phyloP scores from a whole-genome alignment of 2,797 vertebrate species.

The Lutjanus argentimaculatus region DNA sequence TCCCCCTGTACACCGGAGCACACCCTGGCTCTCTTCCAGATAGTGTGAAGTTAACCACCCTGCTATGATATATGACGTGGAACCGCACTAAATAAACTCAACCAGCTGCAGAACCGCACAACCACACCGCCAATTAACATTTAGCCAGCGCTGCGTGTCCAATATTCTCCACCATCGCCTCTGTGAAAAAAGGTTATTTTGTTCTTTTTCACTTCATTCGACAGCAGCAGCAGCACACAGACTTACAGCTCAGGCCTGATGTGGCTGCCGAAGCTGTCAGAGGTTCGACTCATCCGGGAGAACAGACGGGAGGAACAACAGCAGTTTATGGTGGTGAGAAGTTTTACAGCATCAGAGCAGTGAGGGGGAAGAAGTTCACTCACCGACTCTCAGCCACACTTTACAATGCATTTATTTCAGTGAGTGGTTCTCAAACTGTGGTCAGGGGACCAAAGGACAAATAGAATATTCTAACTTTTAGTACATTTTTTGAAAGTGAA shows the following conservation, averaged over 20 bases:
- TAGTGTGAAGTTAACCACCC: constrained; percentile 7
- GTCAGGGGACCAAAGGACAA: too few species aligned
- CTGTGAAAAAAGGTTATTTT: background rate
- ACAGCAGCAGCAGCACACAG: background rate
- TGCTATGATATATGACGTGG: constrained; percentile 21
- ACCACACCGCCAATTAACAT: constrained; percentile 18
- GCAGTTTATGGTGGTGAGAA: too few species aligned
- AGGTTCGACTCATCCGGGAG: background rate
- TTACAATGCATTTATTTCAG: too few species aligned
- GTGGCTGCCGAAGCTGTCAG: background rate
- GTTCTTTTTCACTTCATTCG: constrained; percentile 1
- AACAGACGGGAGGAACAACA: background rate
- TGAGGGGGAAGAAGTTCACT: too few species aligned
- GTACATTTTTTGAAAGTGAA: too few species aligned
- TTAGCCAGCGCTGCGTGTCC: background rate
- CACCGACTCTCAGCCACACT: too few species aligned
- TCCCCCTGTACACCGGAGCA: background rate
- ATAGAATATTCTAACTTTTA: too few species aligned
- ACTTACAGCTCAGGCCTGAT: background rate
- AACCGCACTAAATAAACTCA: constrained; percentile 24
- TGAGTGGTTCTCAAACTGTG: too few species aligned
- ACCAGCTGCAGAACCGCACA: background rate
- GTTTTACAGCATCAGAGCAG: background rate
- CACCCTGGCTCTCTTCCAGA: background rate
- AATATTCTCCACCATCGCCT: constrained; percentile 18